Evolutionary conservation across 1,140 invertebrate genomes (phyloP), one percentile per base, ranked within the genome.

Genomic region (Apis dorsata): DNA sequence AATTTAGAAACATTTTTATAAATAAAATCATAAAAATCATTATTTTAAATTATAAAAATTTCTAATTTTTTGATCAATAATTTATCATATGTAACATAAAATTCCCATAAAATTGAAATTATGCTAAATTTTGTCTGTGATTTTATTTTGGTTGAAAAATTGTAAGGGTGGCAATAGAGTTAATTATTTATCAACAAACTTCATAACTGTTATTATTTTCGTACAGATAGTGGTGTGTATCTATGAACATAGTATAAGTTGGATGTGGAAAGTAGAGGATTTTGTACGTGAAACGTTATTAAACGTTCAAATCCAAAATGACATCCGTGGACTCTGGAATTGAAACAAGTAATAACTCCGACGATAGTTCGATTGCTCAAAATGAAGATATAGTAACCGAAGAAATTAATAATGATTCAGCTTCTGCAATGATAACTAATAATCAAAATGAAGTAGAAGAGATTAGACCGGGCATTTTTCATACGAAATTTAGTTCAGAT

Each of bases 271-370:
- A 7, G 65, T 53, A 15, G 5, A 68, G 1, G 19, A 11, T 66
- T 7, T 55, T 34, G 5, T 55, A 51, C 57, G 5, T 49, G n/a
- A 70, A 34, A 72, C 81, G 53, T 71, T 44, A 7, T 15, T 3
- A 44, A 65, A 65, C 66, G 19, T 81, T 71, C 71, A 44, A 60
- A 66, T 85, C 1, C 12, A 85, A 84, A 87, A 94, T 94, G 92
- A 91, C 92, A 53, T 92, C 93, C 17, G 86, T 93, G 65, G 95
- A 96, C 92, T 96, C 96, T 15, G 96, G 95, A 75, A 95, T 96
- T 5, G 96, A 96, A 83, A 96, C 95, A 60, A 95, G 95, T 73
- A 96, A 95, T 89, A 95, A 96, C 89, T 95, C 95, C 90, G 95
- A 96, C 92, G 94, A 96, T 91, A 95, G 95, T 94, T 94, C 94